Base-by-base conservation (phyloP, 2,888 invertebrate genomes). In the Drosophila paramelanica region DNA sequence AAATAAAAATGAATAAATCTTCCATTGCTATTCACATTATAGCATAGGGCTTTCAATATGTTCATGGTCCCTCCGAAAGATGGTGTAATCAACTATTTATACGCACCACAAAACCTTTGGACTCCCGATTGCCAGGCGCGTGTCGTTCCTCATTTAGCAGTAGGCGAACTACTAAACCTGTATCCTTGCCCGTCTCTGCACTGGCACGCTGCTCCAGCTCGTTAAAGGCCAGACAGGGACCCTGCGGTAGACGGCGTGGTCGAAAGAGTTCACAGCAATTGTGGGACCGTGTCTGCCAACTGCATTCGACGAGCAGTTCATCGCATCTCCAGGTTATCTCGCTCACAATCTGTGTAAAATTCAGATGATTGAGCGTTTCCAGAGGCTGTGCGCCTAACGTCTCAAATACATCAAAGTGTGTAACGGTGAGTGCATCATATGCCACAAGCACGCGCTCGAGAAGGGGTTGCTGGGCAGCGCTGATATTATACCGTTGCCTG, bases 181-280 rank as follows among this genome's bases (percentile, higher is more conserved):
- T 84, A 0, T 56, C 61, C 0, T 58, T 49, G 0, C 89, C 91
- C 5, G 36, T 64, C 3, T 69, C 75, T 0, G 58, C 61, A n/a
- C 59, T 79, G 11, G 70, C 78, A 38, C 81, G 67, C 46, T 73
- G 61, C 66, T 77, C 89, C 17, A 58, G 36, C 39, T 72, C 69
- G 79, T 93, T 93, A 76, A 93, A 93, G 0, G 93, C 90, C 76
- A 92, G 91, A 66, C 93, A 93, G 36, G 90, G 76, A 0, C 93
- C 93, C 49, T 89, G 88, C 47, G 92, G 92, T 2, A 92, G 91
- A 33, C 90, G 91, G 20, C 93, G 93, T 11, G 80, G 77, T n/a
- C 92, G 90, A 60, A 93, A 93, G 17, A 93, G 81, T 5, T 91
- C 89, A 76, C 93, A 93, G 67, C 93, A 94, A 41, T 93, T 78